A percentile compares a stretch with the other conserved stretches of the same genome.
phyloP scores from a whole-genome alignment of 2,113 vertebrate species.

The Bombycilla garrulus region DNA sequence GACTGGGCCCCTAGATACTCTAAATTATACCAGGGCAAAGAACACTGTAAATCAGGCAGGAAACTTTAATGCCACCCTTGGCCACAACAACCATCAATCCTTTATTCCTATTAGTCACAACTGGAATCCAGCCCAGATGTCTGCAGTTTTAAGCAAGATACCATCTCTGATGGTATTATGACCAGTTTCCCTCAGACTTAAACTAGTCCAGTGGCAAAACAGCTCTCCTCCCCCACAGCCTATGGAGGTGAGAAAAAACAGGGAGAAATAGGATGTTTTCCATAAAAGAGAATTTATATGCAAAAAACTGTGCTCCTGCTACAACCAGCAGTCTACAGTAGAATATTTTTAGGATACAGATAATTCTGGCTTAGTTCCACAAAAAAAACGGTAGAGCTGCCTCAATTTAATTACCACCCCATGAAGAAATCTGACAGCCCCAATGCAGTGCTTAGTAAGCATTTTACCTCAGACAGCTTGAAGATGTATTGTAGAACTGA shows the following conservation, averaged over 20 bases:
- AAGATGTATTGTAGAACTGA: slow-evolving; percentile 57
- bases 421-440: slow-evolving; percentile 68
- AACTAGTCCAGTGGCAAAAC: background rate
- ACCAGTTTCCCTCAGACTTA: background rate
- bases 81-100: background rate
- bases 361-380: slow-evolving; percentile 65
- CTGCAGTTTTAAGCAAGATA: background rate
- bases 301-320: slow-evolving; percentile 6
- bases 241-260: background rate
- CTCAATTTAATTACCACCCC: slow-evolving; percentile 72
- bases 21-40: background rate
- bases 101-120: background rate
- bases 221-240: background rate
- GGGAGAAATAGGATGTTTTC: background rate
- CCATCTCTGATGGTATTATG: background rate
- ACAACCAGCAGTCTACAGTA: background rate
- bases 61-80: background rate
- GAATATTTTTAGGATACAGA: slow-evolving; percentile 59
- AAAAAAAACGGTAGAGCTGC: slow-evolving; percentile 53
- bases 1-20: background rate
- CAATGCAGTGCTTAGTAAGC: slow-evolving; percentile 70
- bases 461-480: slow-evolving; percentile 66
- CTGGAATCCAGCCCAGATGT: background rate
- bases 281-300: slow-evolving; percentile 8
- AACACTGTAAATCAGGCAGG: background rate